These are phyloP conservation scores for Apostichopus parvimensis DNA, from an alignment of 35 echinoderm and acorn worm genomes.

Conservation along the genomic window DNA sequence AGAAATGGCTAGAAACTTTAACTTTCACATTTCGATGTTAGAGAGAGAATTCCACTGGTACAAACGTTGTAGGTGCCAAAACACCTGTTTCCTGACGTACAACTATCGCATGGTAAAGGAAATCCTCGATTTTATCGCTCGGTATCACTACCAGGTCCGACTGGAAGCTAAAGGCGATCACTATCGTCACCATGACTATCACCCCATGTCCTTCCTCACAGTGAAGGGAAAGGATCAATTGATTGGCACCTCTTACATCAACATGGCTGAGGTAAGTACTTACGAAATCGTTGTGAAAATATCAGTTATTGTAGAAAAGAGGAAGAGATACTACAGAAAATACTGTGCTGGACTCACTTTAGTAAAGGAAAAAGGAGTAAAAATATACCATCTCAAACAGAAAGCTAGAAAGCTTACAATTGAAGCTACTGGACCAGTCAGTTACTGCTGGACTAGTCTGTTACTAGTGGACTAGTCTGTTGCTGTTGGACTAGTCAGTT, in stretches of 20 bases:
- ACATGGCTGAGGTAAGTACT: slow-evolving; percentile 64
- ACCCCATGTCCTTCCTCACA: slow-evolving; percentile 71
- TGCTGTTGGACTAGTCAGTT: too few relatives aligned
- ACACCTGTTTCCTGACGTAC: slow-evolving; percentile 51
- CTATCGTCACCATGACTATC: slow-evolving; percentile 56
- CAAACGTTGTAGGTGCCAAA: slow-evolving; percentile 30
- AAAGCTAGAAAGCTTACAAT: background rate
- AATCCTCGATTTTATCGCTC: slow-evolving; percentile 75
- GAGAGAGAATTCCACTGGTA: slow-evolving; percentile 59
- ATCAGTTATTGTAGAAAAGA: background rate
- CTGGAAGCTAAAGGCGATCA: slow-evolving; percentile 49
- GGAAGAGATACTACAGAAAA: background rate
- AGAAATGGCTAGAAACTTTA: slow-evolving; percentile 7
- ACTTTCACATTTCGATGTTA: slow-evolving; percentile 79
- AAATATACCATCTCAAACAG: background rate
- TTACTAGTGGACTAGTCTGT: too few relatives aligned
- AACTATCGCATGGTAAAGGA: slow-evolving; percentile 77
- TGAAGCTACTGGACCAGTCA: too few relatives aligned
- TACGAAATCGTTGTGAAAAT: background rate
- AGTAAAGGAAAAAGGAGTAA: background rate
- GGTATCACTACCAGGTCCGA: slow-evolving; percentile 60
- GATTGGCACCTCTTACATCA: slow-evolving; percentile 75
- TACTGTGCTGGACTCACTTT: background rate
- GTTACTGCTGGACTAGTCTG: too few relatives aligned
- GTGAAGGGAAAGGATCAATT: slow-evolving; percentile 76